A percentile compares a stretch with the other conserved stretches of the same genome.
Conservation (phyloP, 2,888 invertebrate species). For the Dorcus hopei region DNA sequence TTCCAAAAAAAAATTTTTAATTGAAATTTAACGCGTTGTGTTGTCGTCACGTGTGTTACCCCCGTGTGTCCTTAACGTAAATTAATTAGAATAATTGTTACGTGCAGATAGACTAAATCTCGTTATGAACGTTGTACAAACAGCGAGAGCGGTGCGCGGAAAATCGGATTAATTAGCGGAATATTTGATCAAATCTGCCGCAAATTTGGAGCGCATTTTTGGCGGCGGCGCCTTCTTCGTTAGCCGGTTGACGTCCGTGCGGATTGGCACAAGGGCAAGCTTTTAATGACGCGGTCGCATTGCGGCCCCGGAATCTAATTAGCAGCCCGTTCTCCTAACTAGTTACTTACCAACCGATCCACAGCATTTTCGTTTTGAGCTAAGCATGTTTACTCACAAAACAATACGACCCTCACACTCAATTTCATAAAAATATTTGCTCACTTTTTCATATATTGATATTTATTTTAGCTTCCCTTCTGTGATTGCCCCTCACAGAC, state of each 20-base stretch:
- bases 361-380: conserved; percentile 21
- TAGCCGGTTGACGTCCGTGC: conserved; percentile 23
- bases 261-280: conserved; percentile 27
- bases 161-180: conserved; percentile 21
- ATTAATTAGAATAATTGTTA: conserved; percentile 4
- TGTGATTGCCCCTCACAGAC: too few species aligned
- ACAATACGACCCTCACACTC: conserved; percentile 10
- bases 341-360: conserved; percentile 31
- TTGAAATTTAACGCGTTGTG: too few species aligned
- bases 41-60: too few species aligned
- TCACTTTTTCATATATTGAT: not conserved
- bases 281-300: conserved; percentile 40
- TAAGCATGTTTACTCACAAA: conserved; percentile 25
- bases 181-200: conserved; percentile 21
- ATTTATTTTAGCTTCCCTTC: too few species aligned
- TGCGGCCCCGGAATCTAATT: conserved; percentile 38
- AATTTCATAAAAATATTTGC: conserved; percentile 10
- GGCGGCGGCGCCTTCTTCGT: conserved; percentile 23
- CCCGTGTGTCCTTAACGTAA: not conserved
- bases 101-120: conserved; percentile 19
- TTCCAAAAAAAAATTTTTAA: too few species aligned
- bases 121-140: conserved; percentile 15
- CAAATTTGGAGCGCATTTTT: conserved; percentile 20
- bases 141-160: conserved; percentile 14
- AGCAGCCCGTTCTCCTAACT: conserved; percentile 38